Evolutionary conservation across 2,797 vertebrate species (phyloP).

Genomic region (Trachurus trachurus): DNA sequence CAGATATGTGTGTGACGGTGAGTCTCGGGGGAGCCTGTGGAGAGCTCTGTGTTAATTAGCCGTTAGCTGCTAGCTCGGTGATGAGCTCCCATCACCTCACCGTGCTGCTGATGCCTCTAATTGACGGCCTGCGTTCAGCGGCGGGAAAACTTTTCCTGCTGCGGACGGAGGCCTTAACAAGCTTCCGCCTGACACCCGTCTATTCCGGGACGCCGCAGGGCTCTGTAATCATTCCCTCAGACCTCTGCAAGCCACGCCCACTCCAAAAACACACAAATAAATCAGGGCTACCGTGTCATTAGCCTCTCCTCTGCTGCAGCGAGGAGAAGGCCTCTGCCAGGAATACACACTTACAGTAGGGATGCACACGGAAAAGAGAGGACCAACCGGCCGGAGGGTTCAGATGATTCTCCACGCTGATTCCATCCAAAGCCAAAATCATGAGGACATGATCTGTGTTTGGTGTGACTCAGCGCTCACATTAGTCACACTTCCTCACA

Average conservation of each 20-base stretch:
- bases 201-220: constrained; percentile 75
- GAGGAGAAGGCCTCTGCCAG: constrained; percentile 17
- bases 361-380: constrained; percentile 21
- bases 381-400: constrained; percentile 28
- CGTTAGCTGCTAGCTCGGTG: constrained; percentile 39
- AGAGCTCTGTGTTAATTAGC: constrained; percentile 50
- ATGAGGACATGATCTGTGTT: constrained; percentile 45
- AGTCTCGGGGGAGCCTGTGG: constrained; percentile 23
- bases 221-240: constrained; percentile 75
- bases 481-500: constrained; percentile 76
- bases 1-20: constrained; percentile 43
- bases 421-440: constrained; percentile 48
- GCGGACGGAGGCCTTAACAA: constrained; percentile 42
- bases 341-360: constrained; percentile 17
- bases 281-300: constrained; percentile 77
- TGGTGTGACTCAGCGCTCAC: constrained; percentile 62
- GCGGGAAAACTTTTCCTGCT: constrained; percentile 35
- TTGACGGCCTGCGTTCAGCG: constrained; percentile 29
- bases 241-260: constrained; percentile 43
- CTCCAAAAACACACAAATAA: constrained; percentile 65
- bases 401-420: constrained; percentile 30
- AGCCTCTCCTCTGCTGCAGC: constrained; percentile 58
- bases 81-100: constrained; percentile 41
- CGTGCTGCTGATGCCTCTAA: constrained; percentile 36
- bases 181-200: constrained; percentile 71